Conservation (phyloP, 2,888 invertebrate species). For the Volucella bombylans region DNA sequence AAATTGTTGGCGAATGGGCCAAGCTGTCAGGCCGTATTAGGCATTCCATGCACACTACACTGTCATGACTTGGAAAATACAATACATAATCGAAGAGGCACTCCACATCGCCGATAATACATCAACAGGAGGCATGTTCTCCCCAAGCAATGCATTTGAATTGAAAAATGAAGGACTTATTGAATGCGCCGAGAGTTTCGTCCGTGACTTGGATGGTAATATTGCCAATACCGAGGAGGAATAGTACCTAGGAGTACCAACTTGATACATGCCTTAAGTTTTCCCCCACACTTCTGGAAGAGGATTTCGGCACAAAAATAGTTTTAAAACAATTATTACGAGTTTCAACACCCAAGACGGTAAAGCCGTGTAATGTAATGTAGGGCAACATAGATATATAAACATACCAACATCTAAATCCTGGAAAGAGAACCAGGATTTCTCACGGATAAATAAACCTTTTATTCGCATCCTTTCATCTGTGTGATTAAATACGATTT, state of each 20-base stretch:
- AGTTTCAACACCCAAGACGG: conserved; percentile 1
- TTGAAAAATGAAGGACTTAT: conserved; percentile 34
- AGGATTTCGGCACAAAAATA: conserved; percentile 27
- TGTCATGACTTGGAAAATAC: no score
- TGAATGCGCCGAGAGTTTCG: conserved; percentile 36
- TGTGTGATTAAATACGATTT: conserved; percentile 32
- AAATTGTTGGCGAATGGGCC: conserved; percentile 7
- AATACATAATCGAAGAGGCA: background rate
- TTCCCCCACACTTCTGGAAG: background rate
- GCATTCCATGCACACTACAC: conserved; percentile 29
- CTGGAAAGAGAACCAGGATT: background rate
- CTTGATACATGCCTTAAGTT: conserved; percentile 11
- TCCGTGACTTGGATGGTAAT: conserved; percentile 11
- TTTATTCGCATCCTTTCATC: conserved; percentile 47
- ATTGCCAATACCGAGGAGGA: conserved; percentile 27
- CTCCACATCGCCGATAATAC: conserved; percentile 19
- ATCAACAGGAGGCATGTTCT: conserved; percentile 5
- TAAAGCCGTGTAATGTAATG: background rate
- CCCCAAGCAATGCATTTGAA: conserved; percentile 10
- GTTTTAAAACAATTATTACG: conserved; percentile 28
- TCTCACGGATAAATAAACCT: conserved; percentile 24
- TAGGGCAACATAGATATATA: background rate
- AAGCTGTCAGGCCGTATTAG: conserved; percentile 16
- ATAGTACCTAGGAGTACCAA: background rate
- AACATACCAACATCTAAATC: background rate